Base-by-base conservation (phyloP, 2,113 vertebrate genomes). In the Lonchura striata region DNA sequence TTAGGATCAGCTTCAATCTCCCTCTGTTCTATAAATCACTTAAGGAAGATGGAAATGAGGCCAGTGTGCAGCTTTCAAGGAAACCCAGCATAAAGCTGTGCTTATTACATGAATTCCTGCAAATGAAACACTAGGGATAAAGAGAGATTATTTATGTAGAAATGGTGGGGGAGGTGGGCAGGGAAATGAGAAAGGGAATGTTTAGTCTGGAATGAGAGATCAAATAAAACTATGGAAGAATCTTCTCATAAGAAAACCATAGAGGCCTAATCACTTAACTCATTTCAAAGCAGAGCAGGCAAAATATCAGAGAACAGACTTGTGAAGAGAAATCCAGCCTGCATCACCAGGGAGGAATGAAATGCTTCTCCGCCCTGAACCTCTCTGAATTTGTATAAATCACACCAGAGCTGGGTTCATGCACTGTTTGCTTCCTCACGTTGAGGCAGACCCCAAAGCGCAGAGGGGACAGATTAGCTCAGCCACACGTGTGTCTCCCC, bases 261-360 rank as follows among this genome's bases (percentile, higher is more conserved):
- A 75, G 90, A 92, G 90, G 80, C 92, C 69, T 90, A 79, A 94
- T 84, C 90, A 86, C n/a, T 96, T 95, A 94, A 75, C 60, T 75
- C 42, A 37, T 81, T 95, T 95, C 90, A 93, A 93, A 96, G 90
- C 37, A 83, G 52, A 95, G 28, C 79, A 94, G 64, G 65, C 27
- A 53, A 90, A 96, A 88, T 91, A 95, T 96, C 90, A 96, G 85
- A 93, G 78, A 85, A 86, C n/a, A 75, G 63, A 68, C 41, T 68
- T 65, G 60, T 78, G 70, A 88, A 59, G 72, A 41, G 75, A 93
- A 93, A 96, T 50, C 72, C 85, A 83, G 76, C 60, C 53, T 24
- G 56, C 33, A 71, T 68, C 88, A 81, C 72, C 0, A 0, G 88
- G 92, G 82, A 96, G 65, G 75, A 90, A 74, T 42, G 44, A 94